Base-by-base conservation (phyloP, 1,140 invertebrate genomes). In the Vanessa tameamea region DNA sequence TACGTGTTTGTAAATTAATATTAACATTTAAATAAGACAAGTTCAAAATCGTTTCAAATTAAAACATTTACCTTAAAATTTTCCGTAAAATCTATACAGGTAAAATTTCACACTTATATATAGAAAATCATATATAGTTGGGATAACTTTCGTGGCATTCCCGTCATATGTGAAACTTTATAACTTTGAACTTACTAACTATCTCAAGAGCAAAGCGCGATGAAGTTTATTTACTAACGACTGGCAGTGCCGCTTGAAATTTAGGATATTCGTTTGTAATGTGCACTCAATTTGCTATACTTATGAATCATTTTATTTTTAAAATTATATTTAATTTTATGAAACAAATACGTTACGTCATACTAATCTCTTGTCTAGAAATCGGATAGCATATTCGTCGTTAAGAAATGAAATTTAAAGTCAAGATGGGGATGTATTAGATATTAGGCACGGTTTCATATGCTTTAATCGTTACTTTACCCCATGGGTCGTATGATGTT, bases 191-290 rank as follows among this genome's bases (percentile, higher is more conserved):
- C 53, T 57, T 23, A 16, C 9, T 57, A 57, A 57, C 53, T 57
- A 57, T 57, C 53, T n/a, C 16, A 23, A 14, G 20, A 57, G 53
- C 53, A 57, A 57, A 57, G 53, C 20, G 23, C 20, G 53, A 57
- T 57, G 53, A 57, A 57, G 16, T 57, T 57, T 57, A 20, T 57
- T 57, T 20, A 57, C 53, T 57, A 57, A 26, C 53, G 23, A 57
- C 8, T 57, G 53, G 20, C 23, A 57, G 16, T 23, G 23, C 8
- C 53, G 53, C 53, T 57, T 23, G 20, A 43, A 43, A 43, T 9
- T 57, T 6, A 23, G 9, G 20, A 3, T 14, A 12, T 57, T 26
- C 20, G 23, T 12, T 23, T 26, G 16, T 57, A 23, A 23, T 23
- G 16, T 55, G 9, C 9, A 55, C 11, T 16, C 20, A 55, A 55